Conservation (phyloP, 2,797 vertebrate species). For the Salmo trutta region DNA sequence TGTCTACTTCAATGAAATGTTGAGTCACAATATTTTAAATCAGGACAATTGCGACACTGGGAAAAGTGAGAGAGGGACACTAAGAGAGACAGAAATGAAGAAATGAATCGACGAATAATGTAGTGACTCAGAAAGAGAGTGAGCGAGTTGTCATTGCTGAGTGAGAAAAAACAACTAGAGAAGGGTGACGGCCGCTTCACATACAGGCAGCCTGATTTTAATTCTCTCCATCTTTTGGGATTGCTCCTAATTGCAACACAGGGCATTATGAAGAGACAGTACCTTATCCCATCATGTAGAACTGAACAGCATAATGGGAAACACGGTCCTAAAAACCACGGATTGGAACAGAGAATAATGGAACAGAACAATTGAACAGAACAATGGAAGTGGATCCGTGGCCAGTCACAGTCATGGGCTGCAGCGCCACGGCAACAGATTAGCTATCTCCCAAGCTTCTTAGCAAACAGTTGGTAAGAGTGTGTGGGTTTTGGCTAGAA, state of each 20-base stretch:
- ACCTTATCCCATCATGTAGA: conserved; percentile 54
- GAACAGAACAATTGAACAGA: conserved; percentile 18
- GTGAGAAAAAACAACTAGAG: not conserved
- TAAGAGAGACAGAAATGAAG: conserved; percentile 1
- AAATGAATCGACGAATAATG: no score
- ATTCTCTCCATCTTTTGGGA: conserved; percentile 22
- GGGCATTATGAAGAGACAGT: conserved; percentile 36
- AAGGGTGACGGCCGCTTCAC: not conserved
- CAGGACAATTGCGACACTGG: conserved; percentile 14
- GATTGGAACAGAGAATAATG: conserved; percentile 43
- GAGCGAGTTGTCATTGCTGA: conserved; percentile 3
- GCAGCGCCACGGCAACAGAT: conserved; percentile 30
- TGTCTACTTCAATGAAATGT: not conserved
- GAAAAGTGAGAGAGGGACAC: conserved; percentile 10
- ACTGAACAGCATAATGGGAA: conserved; percentile 46
- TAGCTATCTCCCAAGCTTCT: conserved; percentile 18
- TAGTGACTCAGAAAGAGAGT: conserved; percentile 40
- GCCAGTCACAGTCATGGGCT: not conserved
- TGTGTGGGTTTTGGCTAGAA: not conserved
- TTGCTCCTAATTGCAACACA: conserved; percentile 48
- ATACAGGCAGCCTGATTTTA: not conserved
- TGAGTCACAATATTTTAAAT: not conserved
- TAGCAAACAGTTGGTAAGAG: conserved; percentile 4
- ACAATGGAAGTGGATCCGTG: conserved; percentile 19
- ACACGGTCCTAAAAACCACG: conserved; percentile 41